Percentiles rank a stretch among this genome's conserved stretches.
Evolutionary conservation across 2,888 invertebrate genomes (phyloP).

Genomic region (Chrysomela aeneicollis): DNA sequence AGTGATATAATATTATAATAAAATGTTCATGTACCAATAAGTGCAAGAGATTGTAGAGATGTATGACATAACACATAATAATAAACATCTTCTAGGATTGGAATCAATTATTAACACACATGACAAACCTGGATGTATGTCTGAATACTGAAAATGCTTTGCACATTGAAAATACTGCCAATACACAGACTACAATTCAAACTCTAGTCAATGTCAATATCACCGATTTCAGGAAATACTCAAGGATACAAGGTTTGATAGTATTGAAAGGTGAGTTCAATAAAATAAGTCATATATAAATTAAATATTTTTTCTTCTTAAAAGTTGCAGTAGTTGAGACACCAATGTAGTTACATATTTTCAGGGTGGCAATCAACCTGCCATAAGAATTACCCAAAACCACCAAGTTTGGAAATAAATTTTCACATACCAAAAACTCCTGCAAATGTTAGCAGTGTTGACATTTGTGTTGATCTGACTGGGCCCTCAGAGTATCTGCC

Average conservation of each 20-base stretch:
- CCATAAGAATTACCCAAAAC: background rate
- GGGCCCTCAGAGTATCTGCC: background rate
- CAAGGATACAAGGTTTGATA: background rate
- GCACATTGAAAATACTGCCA: background rate
- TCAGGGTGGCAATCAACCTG: background rate
- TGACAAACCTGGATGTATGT: constrained; percentile 3
- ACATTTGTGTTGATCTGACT: background rate
- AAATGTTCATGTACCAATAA: too few species aligned
- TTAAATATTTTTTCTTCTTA: too few species aligned
- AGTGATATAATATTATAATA: too few species aligned
- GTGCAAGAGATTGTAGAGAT: too few species aligned
- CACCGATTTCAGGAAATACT: background rate
- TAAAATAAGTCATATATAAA: background rate
- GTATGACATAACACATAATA: too few species aligned
- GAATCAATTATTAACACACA: constrained; percentile 23
- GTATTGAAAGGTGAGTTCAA: background rate
- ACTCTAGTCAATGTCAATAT: background rate
- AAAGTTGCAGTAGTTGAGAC: too few species aligned
- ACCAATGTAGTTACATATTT: background rate
- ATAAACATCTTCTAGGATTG: constrained; percentile 24
- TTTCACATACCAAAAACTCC: background rate
- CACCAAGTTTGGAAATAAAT: background rate
- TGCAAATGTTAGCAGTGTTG: background rate
- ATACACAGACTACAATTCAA: background rate
- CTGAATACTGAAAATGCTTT: background rate